Conservation (phyloP, 2,888 invertebrate species). For the Diarsia dahlii region DNA sequence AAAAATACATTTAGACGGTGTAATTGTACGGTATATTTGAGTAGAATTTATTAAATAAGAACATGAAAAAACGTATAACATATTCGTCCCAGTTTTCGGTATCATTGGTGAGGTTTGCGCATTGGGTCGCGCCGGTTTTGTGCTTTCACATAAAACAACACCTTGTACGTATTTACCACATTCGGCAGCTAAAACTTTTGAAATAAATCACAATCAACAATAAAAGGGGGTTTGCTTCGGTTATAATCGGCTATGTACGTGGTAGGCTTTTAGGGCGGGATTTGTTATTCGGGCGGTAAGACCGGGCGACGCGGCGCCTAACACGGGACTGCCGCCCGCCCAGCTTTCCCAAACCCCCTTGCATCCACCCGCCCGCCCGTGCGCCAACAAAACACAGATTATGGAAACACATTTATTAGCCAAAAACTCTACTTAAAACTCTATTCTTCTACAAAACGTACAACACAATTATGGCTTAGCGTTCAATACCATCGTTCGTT, state of each 20-base stretch:
- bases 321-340: slow-evolving; percentile 89
- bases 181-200: slow-evolving; percentile 32
- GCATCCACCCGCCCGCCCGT: slow-evolving; percentile 75
- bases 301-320: slow-evolving; percentile 87
- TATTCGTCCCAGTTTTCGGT: slow-evolving; percentile 79
- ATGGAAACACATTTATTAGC: slow-evolving; percentile 88
- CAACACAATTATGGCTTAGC: slow-evolving; percentile 74
- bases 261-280: slow-evolving; percentile 71
- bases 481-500: slow-evolving; percentile 50
- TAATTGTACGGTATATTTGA: not conserved
- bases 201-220: slow-evolving; percentile 51
- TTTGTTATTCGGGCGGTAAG: slow-evolving; percentile 75
- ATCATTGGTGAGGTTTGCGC: slow-evolving; percentile 86
- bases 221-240: slow-evolving; percentile 36
- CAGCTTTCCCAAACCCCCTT: slow-evolving; percentile 75
- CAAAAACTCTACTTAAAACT: slow-evolving; percentile 85
- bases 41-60: slow-evolving; percentile 30
- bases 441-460: slow-evolving; percentile 81
- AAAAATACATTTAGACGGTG: not conserved
- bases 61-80: slow-evolving; percentile 60
- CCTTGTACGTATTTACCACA: slow-evolving; percentile 64
- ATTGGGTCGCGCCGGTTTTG: slow-evolving; percentile 86
- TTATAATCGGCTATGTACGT: slow-evolving; percentile 62
- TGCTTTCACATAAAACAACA: slow-evolving; percentile 76
- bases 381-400: slow-evolving; percentile 88